Conservation (phyloP, 2,113 vertebrate species). For the Entomyzon cyanotis region DNA sequence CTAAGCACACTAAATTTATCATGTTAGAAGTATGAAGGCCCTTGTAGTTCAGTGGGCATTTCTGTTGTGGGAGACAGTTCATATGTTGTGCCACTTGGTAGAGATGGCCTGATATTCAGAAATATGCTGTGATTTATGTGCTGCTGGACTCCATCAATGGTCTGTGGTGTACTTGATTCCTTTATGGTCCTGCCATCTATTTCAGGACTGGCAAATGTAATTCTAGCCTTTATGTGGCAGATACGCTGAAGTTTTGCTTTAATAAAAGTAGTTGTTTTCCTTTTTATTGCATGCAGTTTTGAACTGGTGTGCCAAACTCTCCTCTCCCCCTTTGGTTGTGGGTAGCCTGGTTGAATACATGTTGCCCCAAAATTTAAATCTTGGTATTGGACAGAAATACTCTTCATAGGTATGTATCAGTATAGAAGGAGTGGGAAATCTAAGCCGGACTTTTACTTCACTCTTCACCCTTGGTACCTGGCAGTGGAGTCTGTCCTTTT, state of each 20-base stretch:
- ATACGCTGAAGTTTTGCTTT: neutral
- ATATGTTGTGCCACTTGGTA: neutral
- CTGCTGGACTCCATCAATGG: neutral
- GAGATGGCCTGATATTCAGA: neutral
- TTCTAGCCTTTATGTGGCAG: neutral
- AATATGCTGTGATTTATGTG: neutral
- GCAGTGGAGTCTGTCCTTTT: neutral
- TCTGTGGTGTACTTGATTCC: neutral
- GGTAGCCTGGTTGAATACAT: neutral
- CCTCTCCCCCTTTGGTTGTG: neutral
- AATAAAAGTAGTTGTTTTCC: neutral
- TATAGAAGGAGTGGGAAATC: neutral
- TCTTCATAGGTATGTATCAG: neutral
- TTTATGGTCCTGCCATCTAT: neutral
- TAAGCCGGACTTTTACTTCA: neutral
- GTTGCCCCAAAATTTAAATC: neutral
- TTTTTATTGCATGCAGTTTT: neutral
- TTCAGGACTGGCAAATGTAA: neutral
- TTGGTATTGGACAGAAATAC: neutral
- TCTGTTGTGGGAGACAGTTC: neutral
- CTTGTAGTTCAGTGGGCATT: neutral
- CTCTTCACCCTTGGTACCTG: neutral
- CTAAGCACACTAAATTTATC: neutral
- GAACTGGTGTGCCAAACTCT: neutral
- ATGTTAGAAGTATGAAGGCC: neutral